Conservation (phyloP, 2,113 vertebrate genomes). For the Bambusicola thoracicus region DNA sequence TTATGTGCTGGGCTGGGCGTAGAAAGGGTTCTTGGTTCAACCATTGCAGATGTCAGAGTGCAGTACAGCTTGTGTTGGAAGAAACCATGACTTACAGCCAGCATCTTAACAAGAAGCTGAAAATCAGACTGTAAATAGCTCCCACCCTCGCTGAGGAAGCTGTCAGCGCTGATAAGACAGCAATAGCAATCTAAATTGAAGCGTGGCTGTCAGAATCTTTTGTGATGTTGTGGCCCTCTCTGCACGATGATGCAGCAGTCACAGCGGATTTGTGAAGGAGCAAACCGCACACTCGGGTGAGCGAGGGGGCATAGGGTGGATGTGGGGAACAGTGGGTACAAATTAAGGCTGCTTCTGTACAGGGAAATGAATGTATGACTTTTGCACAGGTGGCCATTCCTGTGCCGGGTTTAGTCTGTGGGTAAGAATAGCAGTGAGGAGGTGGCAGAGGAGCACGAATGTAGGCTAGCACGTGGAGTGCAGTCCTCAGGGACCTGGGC, state of each 20-base stretch:
- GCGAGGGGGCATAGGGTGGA: background rate
- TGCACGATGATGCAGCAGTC: background rate
- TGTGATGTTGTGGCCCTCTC: background rate
- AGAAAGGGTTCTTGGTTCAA: background rate
- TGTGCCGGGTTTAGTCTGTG: constrained; percentile 3
- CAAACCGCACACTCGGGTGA: background rate
- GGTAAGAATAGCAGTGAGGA: constrained; percentile 37
- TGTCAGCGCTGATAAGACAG: constrained; percentile 9
- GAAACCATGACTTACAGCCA: background rate
- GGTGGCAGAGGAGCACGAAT: constrained; percentile 25
- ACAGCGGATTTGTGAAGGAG: background rate
- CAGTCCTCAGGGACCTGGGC: background rate
- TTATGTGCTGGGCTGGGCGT: background rate
- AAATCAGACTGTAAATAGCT: background rate
- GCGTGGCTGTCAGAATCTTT: background rate
- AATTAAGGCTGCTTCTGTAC: background rate
- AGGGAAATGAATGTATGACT: background rate
- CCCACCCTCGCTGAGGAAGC: background rate
- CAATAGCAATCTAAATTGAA: background rate
- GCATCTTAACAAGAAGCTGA: background rate
- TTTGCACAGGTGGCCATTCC: background rate
- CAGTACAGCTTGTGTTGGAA: constrained; percentile 1
- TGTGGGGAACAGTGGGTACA: background rate
- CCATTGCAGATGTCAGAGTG: background rate
- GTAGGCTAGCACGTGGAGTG: background rate